Base-by-base conservation (phyloP, 2,888 invertebrate genomes). In the Volucella bombylans region DNA sequence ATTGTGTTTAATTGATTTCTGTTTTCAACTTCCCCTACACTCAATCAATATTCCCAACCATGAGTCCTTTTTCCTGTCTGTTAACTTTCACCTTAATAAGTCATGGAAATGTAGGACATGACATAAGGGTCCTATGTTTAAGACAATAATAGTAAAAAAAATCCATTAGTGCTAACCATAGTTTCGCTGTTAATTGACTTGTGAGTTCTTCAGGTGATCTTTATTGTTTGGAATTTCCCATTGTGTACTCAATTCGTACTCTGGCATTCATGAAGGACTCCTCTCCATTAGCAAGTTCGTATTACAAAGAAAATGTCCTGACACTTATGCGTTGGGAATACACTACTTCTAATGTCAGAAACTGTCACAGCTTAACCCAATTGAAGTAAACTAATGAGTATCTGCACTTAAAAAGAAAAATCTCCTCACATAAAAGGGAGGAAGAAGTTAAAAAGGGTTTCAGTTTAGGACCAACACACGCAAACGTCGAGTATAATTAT, bases 111-210 rank as follows among this genome's bases (percentile, higher is more conserved):
- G 18, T 45, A 43, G 12, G 14, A 72, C 31, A 31, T 31, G 31
- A 6, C 31, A 31, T 31, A 59, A 55, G 59, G 57, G 59, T 59
- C 15, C 15, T 67, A 43, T 68, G 67, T 15, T 52, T n/a, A 47
- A 41, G 50, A 59, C 18, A 31, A 14, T 18, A 45, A 50, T 9
- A 47, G 39, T 14, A 68, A 18, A 69, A 68, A 78, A 69, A 65
- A 41, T 77, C 77, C 82, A 82, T 82, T 82, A 77, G 54, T 31
- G 69, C 50, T 64, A 64, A 59, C 57, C 49, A 52, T 55, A 65
- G 61, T 82, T 67, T 54, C 62, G 67, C 15, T 72, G 67, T 82
- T 82, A 82, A 82, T 78, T 82, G 78, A 82, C 72, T 78, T 62
- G 77, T 77, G 67, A 77, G 67, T 72, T 78, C 65, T 77, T 72